A percentile compares a stretch with the other conserved stretches of the same genome.
phyloP scores from a whole-genome alignment of 2,888 invertebrate genomes.

The Allacma fusca region DNA sequence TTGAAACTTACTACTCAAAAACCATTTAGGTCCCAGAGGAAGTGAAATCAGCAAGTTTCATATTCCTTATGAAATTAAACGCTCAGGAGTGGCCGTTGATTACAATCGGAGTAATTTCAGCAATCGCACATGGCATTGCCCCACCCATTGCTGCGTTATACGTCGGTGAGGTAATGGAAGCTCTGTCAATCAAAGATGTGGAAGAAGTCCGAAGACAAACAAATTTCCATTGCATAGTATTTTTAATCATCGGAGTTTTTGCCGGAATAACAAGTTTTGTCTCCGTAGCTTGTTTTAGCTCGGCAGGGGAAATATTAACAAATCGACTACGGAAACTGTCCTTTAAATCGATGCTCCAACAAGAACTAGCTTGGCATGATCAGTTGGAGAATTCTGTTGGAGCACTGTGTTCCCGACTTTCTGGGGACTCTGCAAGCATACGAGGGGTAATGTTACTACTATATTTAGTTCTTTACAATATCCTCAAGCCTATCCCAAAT shows the following conservation, averaged over 20 bases:
- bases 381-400: constrained; percentile 77
- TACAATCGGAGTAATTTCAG: constrained; percentile 70
- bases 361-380: constrained; percentile 73
- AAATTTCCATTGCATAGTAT: constrained; percentile 62
- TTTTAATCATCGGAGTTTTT: constrained; percentile 62
- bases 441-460: constrained; percentile 76
- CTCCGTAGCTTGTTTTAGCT: constrained; percentile 75
- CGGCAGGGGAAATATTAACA: constrained; percentile 83
- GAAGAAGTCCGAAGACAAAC: constrained; percentile 57
- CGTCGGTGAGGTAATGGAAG: constrained; percentile 81
- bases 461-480: too few relatives aligned
- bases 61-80: constrained; percentile 73
- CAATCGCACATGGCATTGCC: constrained; percentile 74
- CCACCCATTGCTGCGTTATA: constrained; percentile 79
- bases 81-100: constrained; percentile 76
- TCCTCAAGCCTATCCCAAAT: too few relatives aligned
- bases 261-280: constrained; percentile 62
- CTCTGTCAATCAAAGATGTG: constrained; percentile 62
- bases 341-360: constrained; percentile 74
- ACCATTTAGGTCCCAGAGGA: constrained; percentile 24
- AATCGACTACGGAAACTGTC: constrained; percentile 73
- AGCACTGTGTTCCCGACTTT: constrained; percentile 76
- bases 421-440: constrained; percentile 79
- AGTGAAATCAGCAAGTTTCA: constrained; percentile 62
- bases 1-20: neutral